Percentiles rank a stretch among this genome's conserved stretches.
Conservation (phyloP, 2,797 vertebrate species). For the Rhinella marina region DNA sequence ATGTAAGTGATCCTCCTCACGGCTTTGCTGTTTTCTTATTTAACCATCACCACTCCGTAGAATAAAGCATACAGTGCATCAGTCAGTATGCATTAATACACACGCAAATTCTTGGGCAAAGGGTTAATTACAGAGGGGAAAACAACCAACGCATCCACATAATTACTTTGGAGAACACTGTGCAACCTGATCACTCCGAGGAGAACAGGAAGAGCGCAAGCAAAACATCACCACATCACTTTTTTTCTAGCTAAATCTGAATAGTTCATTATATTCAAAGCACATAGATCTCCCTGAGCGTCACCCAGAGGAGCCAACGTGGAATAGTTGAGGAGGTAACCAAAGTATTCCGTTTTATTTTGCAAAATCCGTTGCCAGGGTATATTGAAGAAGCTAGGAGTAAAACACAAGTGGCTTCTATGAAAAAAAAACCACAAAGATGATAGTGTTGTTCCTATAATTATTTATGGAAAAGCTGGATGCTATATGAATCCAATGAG, state of each 20-base stretch:
- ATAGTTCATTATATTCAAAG: slow-evolving; percentile 12
- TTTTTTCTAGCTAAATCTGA: slow-evolving; percentile 18
- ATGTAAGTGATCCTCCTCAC: background rate
- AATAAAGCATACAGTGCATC: background rate
- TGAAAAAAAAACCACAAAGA: background rate
- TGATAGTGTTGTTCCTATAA: background rate
- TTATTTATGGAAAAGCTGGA: background rate
- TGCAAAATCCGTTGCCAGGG: background rate
- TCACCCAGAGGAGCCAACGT: background rate
- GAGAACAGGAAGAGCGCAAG: slow-evolving; percentile 34
- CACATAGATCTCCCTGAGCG: slow-evolving; percentile 22
- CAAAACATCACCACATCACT: slow-evolving; percentile 13
- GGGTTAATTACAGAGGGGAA: slow-evolving; percentile 36
- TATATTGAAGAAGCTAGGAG: background rate
- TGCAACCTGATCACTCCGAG: slow-evolving; percentile 26
- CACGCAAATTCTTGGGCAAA: background rate
- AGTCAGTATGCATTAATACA: background rate
- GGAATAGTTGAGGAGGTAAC: slow-evolving; percentile 3
- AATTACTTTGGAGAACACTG: slow-evolving; percentile 21
- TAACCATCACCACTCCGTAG: background rate
- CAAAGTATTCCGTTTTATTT: slow-evolving; percentile 16
- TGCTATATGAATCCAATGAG: background rate
- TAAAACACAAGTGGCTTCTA: background rate
- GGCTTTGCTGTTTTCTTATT: background rate
- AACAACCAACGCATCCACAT: background rate